These are phyloP conservation scores for Barbus barbus DNA, from an alignment of 2,113 vertebrate genomes.

Conservation along the genomic window DNA sequence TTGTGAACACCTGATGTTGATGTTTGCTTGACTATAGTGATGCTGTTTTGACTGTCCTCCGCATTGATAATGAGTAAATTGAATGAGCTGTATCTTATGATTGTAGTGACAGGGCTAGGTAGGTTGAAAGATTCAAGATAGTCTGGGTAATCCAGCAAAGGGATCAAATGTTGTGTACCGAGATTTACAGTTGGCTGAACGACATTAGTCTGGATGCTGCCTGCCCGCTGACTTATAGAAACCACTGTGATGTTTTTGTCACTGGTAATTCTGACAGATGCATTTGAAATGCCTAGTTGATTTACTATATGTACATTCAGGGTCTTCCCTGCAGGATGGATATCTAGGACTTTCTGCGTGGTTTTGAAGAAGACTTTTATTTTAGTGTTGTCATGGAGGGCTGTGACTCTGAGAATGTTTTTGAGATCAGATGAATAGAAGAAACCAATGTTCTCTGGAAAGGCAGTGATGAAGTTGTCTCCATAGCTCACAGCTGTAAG, in stretches of 20 bases:
- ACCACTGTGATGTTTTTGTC: slow-evolving; percentile 43
- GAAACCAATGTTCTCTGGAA: slow-evolving; percentile 73
- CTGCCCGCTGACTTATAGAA: not conserved
- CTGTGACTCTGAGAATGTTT: not conserved
- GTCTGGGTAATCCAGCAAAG: not conserved
- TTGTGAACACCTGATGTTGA: rapidly evolving
- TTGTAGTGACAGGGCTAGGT: not conserved
- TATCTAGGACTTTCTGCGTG: rapidly evolving
- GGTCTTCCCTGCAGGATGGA: not conserved
- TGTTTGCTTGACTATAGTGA: slow-evolving; percentile 29
- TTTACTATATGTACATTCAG: slow-evolving; percentile 16
- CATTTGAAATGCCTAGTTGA: rapidly evolving
- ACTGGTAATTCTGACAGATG: slow-evolving; percentile 43
- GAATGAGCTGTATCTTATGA: slow-evolving; percentile 45
- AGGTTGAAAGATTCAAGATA: not conserved
- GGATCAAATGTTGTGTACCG: slow-evolving; percentile 60
- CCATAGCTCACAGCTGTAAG: slow-evolving; percentile 38
- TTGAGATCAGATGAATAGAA: slow-evolving; percentile 13
- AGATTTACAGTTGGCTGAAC: slow-evolving; percentile 53
- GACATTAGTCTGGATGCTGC: slow-evolving; percentile 60
- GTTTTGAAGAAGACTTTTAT: not conserved
- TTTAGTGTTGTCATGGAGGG: not conserved
- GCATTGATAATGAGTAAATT: slow-evolving; percentile 66
- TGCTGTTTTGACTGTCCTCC: rapidly evolving
- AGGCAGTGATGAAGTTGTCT: slow-evolving; percentile 57